phyloP scores from a whole-genome alignment of 1,140 invertebrate species.

The Hydropsyche tenuis region DNA sequence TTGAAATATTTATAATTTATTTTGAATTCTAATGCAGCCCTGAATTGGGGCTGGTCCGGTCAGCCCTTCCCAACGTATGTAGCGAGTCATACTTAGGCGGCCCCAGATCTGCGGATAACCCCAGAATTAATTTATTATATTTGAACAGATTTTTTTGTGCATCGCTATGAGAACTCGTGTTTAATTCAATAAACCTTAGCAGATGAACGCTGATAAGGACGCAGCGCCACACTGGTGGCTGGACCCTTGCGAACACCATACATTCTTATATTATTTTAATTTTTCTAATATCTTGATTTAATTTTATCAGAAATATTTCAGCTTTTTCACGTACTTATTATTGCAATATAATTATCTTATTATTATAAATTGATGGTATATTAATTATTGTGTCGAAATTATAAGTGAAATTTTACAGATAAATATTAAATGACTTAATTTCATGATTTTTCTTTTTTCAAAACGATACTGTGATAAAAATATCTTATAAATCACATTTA shows the following conservation, averaged over 20 bases:
- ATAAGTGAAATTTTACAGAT: too few relatives aligned
- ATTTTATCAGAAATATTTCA: too few relatives aligned
- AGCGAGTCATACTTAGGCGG: constrained; percentile 50
- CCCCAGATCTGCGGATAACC: constrained; percentile 49
- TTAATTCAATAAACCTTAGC: constrained; percentile 49
- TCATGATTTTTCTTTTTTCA: too few relatives aligned
- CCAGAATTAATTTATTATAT: constrained; percentile 50
- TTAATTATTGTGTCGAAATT: too few relatives aligned
- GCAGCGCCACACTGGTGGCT: constrained; percentile 42
- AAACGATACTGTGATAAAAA: too few relatives aligned
- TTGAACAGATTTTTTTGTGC: constrained; percentile 47
- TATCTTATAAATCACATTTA: too few relatives aligned
- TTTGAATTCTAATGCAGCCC: constrained; percentile 8
- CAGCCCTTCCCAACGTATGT: constrained; percentile 49
- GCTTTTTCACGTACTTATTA: too few relatives aligned
- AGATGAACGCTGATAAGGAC: constrained; percentile 46
- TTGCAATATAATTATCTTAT: too few relatives aligned
- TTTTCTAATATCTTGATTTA: too few relatives aligned
- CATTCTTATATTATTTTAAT: background rate
- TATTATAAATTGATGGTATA: too few relatives aligned
- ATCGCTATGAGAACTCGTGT: constrained; percentile 48
- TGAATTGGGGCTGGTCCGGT: constrained; percentile 29
- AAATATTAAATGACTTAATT: too few relatives aligned
- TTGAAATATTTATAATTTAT: too few relatives aligned
- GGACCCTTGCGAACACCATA: background rate